These are phyloP conservation scores for Melopsittacus undulatus DNA, from an alignment of 2,797 vertebrate genomes.

Conservation along the genomic window DNA sequence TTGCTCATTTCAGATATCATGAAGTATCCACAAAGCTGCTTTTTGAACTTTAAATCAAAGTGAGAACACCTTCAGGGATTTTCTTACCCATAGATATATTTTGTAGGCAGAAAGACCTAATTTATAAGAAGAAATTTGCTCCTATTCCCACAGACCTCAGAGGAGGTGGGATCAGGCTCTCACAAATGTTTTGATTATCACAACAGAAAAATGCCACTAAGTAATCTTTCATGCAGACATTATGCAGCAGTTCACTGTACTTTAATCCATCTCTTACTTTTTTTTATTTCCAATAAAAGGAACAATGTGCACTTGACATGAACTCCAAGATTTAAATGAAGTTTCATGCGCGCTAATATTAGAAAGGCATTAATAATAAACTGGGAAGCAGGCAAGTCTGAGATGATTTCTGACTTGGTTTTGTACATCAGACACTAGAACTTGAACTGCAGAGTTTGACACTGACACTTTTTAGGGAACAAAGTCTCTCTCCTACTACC, in stretches of 20 bases:
- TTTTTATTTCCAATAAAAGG: constrained; percentile 60
- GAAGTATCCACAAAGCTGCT: background rate
- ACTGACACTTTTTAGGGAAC: constrained; percentile 87
- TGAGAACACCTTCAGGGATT: background rate
- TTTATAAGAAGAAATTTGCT: background rate
- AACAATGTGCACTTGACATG: background rate
- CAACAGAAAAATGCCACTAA: constrained; percentile 8
- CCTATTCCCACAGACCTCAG: background rate
- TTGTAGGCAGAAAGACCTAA: background rate
- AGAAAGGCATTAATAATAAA: constrained; percentile 85
- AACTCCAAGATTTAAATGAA: constrained; percentile 61
- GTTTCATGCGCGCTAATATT: constrained; percentile 42
- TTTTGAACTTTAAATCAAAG: background rate
- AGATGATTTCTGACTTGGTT: constrained; percentile 61
- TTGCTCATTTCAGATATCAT: background rate
- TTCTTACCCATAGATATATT: background rate
- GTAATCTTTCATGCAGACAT: background rate
- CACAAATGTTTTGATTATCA: background rate
- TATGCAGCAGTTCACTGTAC: background rate
- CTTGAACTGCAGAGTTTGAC: constrained; percentile 84
- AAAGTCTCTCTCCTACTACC: constrained; percentile 77
- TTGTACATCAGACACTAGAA: constrained; percentile 74
- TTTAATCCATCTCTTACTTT: constrained; percentile 20
- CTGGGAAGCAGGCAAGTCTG: constrained; percentile 26
- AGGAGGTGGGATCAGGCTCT: background rate